Evolutionary conservation across 2,797 vertebrate species (phyloP), one percentile per base, ranked within the genome.

Genomic region (Anguilla anguilla): DNA sequence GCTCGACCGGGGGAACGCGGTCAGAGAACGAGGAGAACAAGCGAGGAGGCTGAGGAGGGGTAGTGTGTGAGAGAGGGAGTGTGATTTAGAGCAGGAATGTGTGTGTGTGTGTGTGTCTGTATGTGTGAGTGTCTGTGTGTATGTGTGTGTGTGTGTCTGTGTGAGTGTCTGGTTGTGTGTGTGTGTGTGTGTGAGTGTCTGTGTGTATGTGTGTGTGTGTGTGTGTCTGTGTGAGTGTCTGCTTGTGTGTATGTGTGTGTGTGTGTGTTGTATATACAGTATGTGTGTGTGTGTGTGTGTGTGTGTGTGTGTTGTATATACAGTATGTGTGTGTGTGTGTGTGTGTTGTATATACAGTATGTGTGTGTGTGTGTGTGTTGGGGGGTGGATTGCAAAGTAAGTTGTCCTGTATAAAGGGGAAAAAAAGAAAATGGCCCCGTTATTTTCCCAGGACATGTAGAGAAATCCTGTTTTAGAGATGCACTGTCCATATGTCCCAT

Each of bases 181-280:
- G 2, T 39, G 39, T 2, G 39, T 39, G 39, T 39, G 39, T 39
- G 39, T n/a, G n/a, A n/a, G n/a, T 2, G 39, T 39, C 2, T 39
- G 1, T 39, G 39, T 39, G 1, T 39, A 2, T 39, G 39, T 39
- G 39, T 2, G 39, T 39, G 39, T 39, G 39, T 39, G 35, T 39
- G 1, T 31, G 31, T 31, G 31, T 31, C 1, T 31, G 31, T 31
- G 0, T 31, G 31, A 31, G 31, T 31, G 64, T n/a, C n/a, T n/a
- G n/a, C n/a, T n/a, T n/a, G n/a, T n/a, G n/a, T n/a, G n/a, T n/a
- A n/a, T 67, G 91, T 87, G 90, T 89, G 86, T 89, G 89, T 86
- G 89, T 83, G 86, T 86, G n/a, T 91, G 88, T 15, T 90, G 93
- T 90, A 91, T 88, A 31, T 31, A 31, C 31, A 31, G 19, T 15